Conservation (phyloP, 2,113 vertebrate species). For the Sinosuthora webbiana region DNA sequence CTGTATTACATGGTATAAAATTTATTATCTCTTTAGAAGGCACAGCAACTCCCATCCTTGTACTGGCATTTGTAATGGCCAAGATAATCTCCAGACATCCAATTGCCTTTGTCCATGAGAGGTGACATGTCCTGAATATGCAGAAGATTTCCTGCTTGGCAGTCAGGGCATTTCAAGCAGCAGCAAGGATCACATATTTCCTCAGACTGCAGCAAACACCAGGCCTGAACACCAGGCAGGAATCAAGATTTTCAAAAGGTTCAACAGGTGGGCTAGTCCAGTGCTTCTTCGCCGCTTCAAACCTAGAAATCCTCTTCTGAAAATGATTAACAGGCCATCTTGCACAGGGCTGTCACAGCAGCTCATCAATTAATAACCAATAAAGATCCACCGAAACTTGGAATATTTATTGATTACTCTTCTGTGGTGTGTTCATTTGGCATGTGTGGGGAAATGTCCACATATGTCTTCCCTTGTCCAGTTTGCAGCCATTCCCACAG, state of each 20-base stretch:
- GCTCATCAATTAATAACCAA: background rate
- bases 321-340: background rate
- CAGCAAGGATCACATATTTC: background rate
- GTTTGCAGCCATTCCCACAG: background rate
- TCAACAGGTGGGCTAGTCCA: background rate
- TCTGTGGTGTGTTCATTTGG: background rate
- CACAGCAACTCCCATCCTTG: background rate
- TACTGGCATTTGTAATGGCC: background rate
- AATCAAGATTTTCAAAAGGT: background rate
- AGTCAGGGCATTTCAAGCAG: background rate
- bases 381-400: background rate
- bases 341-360: background rate
- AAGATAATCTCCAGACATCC: background rate
- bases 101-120: background rate
- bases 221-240: background rate
- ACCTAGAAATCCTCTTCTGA: background rate
- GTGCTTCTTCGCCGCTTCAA: background rate
- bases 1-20: fast-evolving
- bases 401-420: background rate
- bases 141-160: background rate
- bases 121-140: background rate
- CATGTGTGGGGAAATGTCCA: background rate
- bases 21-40: background rate
- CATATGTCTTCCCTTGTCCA: fast-evolving
- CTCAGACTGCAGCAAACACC: background rate